phyloP scores from a whole-genome alignment of 2,797 vertebrate species.

The Microctenopoma stevenorrisi region DNA sequence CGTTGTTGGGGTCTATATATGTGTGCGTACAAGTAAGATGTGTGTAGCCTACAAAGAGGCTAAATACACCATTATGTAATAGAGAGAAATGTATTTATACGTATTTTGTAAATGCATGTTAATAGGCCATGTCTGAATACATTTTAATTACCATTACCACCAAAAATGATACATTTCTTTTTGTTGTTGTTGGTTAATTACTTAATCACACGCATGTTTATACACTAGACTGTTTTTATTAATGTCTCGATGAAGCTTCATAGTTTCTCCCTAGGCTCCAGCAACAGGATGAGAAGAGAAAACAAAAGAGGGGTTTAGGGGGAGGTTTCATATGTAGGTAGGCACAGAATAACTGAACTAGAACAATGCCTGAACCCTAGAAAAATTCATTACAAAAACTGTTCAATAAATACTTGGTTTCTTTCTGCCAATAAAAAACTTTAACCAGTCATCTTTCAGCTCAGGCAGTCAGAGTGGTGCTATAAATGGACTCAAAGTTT shows the following conservation, averaged over 20 bases:
- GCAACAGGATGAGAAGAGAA: not conserved
- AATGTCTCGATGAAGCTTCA: not conserved
- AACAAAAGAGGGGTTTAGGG: not conserved
- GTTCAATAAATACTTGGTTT: slow-evolving; percentile 48
- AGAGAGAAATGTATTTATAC: not conserved
- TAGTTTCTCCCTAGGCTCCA: not conserved
- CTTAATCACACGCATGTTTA: slow-evolving; percentile 4
- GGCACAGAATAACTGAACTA: not conserved
- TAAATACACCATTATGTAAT: not conserved
- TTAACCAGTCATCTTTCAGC: slow-evolving; percentile 49
- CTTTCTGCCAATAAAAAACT: slow-evolving; percentile 44
- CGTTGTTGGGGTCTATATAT: not conserved
- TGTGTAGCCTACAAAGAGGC: not conserved
- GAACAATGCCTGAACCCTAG: not conserved
- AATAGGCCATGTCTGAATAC: not conserved
- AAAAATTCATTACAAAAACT: slow-evolving; percentile 24
- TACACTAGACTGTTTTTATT: slow-evolving; percentile 1
- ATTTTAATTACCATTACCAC: slow-evolving; percentile 5
- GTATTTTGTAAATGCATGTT: slow-evolving; percentile 18
- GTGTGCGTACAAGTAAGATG: not conserved
- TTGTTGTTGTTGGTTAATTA: slow-evolving; percentile 8
- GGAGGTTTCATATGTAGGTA: not conserved
- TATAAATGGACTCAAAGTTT: slow-evolving; percentile 72
- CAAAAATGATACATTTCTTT: not conserved
- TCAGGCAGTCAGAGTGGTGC: slow-evolving; percentile 47